Evolutionary conservation across 2,888 invertebrate species (phyloP).

Genomic region (Drosophila phalerata): DNA sequence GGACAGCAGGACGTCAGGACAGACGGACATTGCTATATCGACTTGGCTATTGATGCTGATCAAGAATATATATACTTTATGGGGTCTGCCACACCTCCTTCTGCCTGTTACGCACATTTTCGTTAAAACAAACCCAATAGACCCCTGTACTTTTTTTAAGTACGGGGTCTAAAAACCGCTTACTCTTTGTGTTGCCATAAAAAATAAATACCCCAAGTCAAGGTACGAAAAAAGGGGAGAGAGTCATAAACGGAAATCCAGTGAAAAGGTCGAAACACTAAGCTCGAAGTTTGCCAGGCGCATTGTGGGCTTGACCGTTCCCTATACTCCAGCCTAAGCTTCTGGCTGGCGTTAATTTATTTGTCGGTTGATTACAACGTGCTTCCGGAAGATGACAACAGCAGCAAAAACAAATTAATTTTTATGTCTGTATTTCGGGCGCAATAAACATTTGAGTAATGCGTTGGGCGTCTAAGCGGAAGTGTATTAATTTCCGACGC

Average conservation of each 20-base stretch:
- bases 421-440: slow-evolving; percentile 65
- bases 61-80: too few species aligned
- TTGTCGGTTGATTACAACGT: slow-evolving; percentile 78
- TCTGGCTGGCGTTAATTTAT: slow-evolving; percentile 68
- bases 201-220: slow-evolving; percentile 38
- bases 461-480: slow-evolving; percentile 60
- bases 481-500: slow-evolving; percentile 75
- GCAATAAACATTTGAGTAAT: slow-evolving; percentile 68
- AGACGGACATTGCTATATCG: too few species aligned
- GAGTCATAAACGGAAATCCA: slow-evolving; percentile 74
- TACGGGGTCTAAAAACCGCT: neutral
- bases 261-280: slow-evolving; percentile 70
- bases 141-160: too few species aligned
- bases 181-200: slow-evolving; percentile 31
- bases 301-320: slow-evolving; percentile 28
- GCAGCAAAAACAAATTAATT: slow-evolving; percentile 73
- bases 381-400: slow-evolving; percentile 74
- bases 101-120: too few species aligned
- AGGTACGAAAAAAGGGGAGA: slow-evolving; percentile 15
- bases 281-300: slow-evolving; percentile 67
- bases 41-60: too few species aligned
- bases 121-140: too few species aligned
- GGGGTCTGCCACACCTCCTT: too few species aligned
- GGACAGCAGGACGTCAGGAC: too few species aligned
- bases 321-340: neutral